Conservation (phyloP, 2,888 invertebrate species). For the Sesia apiformis region DNA sequence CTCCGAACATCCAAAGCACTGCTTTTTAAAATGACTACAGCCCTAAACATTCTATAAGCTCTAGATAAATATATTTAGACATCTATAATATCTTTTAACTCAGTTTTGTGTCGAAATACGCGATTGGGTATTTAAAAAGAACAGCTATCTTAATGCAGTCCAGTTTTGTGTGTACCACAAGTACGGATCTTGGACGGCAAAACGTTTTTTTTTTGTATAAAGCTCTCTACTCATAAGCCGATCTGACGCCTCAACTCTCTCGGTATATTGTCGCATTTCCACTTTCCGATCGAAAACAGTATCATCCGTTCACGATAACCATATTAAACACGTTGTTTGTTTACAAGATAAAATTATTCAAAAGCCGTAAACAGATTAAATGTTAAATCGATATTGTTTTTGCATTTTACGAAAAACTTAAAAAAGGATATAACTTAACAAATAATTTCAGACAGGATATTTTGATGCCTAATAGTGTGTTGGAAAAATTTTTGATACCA, state of each 20-base stretch:
- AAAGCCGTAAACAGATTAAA: too few species aligned
- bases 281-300: too few species aligned
- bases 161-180: constrained; percentile 27
- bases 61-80: constrained; percentile 67
- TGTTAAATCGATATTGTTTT: too few species aligned
- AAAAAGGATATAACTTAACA: too few species aligned
- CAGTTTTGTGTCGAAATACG: constrained; percentile 58
- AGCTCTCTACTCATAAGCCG: not conserved
- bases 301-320: too few species aligned
- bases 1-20: constrained; percentile 16
- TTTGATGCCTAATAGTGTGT: too few species aligned
- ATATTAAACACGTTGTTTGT: too few species aligned
- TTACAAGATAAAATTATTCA: too few species aligned
- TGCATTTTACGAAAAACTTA: too few species aligned
- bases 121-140: constrained; percentile 37
- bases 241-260: constrained; percentile 2
- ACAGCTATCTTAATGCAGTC: constrained; percentile 41
- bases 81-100: constrained; percentile 42
- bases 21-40: constrained; percentile 32
- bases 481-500: too few species aligned
- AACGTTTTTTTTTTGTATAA: constrained; percentile 38
- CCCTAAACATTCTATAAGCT: constrained; percentile 71
- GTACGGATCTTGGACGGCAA: constrained; percentile 67
- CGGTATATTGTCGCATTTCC: too few species aligned
- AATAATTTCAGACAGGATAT: too few species aligned